Percentiles rank a stretch among this genome's conserved stretches.
These are phyloP conservation scores for Synanthedon myopaeformis DNA, from an alignment of 2,888 invertebrate genomes.

Conservation along the genomic window DNA sequence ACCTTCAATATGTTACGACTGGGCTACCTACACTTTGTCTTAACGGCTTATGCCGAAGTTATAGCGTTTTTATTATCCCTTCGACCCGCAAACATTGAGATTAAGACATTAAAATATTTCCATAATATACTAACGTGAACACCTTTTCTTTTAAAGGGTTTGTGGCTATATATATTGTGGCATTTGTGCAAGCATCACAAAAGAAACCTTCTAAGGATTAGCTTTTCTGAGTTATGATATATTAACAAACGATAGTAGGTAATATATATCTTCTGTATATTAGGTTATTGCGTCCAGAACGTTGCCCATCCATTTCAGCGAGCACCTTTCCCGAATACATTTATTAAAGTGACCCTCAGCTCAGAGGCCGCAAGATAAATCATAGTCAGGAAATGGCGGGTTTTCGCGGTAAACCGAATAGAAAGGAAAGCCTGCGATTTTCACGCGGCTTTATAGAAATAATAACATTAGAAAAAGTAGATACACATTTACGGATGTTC, in stretches of 20 bases:
- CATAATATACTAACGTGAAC: too few relatives aligned
- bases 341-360: constrained; percentile 68
- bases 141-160: too few relatives aligned
- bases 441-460: constrained; percentile 18
- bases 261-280: constrained; percentile 27
- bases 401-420: constrained; percentile 49
- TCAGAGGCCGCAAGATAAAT: constrained; percentile 61
- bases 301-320: constrained; percentile 49
- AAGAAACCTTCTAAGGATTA: too few relatives aligned
- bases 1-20: constrained; percentile 17
- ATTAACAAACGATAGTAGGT: background rate
- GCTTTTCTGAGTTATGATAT: background rate
- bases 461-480: constrained; percentile 15
- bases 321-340: constrained; percentile 62
- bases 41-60: constrained; percentile 21
- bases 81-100: background rate
- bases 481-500: constrained; percentile 1
- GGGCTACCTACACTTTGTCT: constrained; percentile 7
- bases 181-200: too few relatives aligned
- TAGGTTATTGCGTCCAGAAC: constrained; percentile 26
- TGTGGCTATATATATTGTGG: too few relatives aligned
- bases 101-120: too few relatives aligned
- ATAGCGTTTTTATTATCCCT: constrained; percentile 16
- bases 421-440: constrained; percentile 29
- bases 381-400: constrained; percentile 61